Evolutionary conservation across 1,140 invertebrate genomes (phyloP).

Genomic region (Oreohelix idahoensis): DNA sequence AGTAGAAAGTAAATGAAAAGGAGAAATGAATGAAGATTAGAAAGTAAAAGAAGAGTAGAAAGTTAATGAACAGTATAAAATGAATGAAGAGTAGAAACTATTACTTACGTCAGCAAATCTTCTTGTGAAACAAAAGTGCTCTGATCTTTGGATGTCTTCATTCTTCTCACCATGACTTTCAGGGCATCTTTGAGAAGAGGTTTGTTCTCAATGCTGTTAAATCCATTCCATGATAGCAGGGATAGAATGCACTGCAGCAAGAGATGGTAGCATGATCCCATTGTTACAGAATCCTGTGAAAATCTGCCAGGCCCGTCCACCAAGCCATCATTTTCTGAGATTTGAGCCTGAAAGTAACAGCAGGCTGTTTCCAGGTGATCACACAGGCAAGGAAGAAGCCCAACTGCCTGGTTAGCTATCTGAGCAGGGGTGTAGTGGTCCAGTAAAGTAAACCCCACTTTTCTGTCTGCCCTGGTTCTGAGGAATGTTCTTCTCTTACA

Average conservation of each 20-base stretch:
- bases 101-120: background rate
- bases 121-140: conserved; percentile 37
- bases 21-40: no score
- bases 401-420: conserved; percentile 61
- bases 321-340: conserved; percentile 76
- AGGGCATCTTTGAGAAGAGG: background rate
- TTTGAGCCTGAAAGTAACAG: conserved; percentile 71
- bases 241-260: conserved; percentile 77
- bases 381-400: conserved; percentile 68
- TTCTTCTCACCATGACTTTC: background rate
- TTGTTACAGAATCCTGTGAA: conserved; percentile 73
- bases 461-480: conserved; percentile 55
- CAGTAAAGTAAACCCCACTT: conserved; percentile 68
- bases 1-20: no score
- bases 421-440: conserved; percentile 62
- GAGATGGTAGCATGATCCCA: conserved; percentile 77
- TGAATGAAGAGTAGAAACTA: background rate
- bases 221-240: conserved; percentile 81
- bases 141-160: conserved; percentile 2
- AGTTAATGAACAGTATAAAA: no score
- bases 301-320: conserved; percentile 78
- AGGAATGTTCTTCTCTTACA: conserved; percentile 63
- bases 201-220: background rate
- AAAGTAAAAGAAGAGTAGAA: no score
- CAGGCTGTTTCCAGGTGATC: conserved; percentile 69